Evolutionary conservation across 2,888 invertebrate species (phyloP), one percentile per base, ranked within the genome.

Genomic region (Netelia melanura): DNA sequence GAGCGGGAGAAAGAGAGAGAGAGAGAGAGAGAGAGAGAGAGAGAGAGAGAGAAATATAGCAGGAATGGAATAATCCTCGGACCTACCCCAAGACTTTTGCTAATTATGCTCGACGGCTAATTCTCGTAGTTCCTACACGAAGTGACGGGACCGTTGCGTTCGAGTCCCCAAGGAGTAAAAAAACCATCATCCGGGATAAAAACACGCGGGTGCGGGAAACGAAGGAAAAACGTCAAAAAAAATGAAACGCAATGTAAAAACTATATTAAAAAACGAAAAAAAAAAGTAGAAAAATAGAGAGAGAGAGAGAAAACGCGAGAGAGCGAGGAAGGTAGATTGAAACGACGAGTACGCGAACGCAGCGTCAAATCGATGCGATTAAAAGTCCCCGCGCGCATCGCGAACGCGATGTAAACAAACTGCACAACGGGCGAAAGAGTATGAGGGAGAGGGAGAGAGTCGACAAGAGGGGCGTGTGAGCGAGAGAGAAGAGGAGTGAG

Each of bases 401-500:
- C 76, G 56, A 61, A 61, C 68, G 82, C 64, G 86, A 87, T 87
- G 87, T 88, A 88, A 87, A 88, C 88, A 88, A 88, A 86, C 86
- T 86, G 79, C 85, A 71, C 68, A 67, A 30, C 54, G 56, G n/a
- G 21, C 21, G 30, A 54, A 62, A 17, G 9, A 25, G 17, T 62
- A 30, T 62, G 17, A 14, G 56, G 43, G 67, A 56, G 56, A 76
- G 62, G 17, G 68, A 65, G 44, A 77, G n/a, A 44, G 30, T 30
- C 30, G 30, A 30, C 14, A n/a, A 54, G 54, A 54, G 17, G n/a
- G 17, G 5, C 2, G 75, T 17, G 52, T 23, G 70, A 52, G 70
- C 38, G 62, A 52, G 61, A 52, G 23, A 62, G 21, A 21, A 30
- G 80, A 62, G 21, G 17, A 43, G 80, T 65, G 65, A 62, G 70